Evolutionary conservation across 1,140 invertebrate species (phyloP).

Genomic region (Drosophila sturtevanti): DNA sequence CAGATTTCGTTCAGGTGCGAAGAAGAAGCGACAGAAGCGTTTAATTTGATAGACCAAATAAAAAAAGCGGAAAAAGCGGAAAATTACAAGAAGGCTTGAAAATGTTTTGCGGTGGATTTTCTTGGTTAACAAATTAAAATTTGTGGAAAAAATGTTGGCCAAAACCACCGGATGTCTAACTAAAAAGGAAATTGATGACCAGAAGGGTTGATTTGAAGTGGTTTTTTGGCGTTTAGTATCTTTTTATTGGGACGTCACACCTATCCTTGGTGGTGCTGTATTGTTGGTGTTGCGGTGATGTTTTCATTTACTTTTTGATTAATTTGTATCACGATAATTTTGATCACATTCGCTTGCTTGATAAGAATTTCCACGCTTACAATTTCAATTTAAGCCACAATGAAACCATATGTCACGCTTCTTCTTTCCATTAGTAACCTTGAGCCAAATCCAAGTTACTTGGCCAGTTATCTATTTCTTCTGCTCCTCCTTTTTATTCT

Average conservation of each 20-base stretch:
- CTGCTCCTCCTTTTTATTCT: constrained; percentile 6
- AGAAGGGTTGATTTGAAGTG: background rate
- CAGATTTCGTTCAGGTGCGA: constrained; percentile 63
- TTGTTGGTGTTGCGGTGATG: too few relatives aligned
- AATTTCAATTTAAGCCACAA: constrained; percentile 42
- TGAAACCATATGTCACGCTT: constrained; percentile 43
- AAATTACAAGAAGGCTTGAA: constrained; percentile 1
- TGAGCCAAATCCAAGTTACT: constrained; percentile 20
- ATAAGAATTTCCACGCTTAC: background rate
- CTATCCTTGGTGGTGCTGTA: too few relatives aligned
- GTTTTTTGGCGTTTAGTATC: too few relatives aligned
- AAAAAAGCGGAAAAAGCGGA: background rate
- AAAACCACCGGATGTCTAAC: too few relatives aligned
- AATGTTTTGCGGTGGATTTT: constrained; percentile 4
- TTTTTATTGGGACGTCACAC: too few relatives aligned
- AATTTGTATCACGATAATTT: background rate
- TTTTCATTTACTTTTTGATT: background rate
- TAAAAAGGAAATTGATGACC: too few relatives aligned
- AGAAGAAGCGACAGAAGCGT: constrained; percentile 33
- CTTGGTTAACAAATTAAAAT: background rate
- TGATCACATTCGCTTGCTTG: constrained; percentile 12
- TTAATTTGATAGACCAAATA: constrained; percentile 56
- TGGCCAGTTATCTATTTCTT: too few relatives aligned
- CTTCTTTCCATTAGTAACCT: constrained; percentile 17
- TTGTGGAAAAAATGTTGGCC: background rate